Base-by-base conservation (phyloP, 2,113 vertebrate genomes). In the Otis tarda region DNA sequence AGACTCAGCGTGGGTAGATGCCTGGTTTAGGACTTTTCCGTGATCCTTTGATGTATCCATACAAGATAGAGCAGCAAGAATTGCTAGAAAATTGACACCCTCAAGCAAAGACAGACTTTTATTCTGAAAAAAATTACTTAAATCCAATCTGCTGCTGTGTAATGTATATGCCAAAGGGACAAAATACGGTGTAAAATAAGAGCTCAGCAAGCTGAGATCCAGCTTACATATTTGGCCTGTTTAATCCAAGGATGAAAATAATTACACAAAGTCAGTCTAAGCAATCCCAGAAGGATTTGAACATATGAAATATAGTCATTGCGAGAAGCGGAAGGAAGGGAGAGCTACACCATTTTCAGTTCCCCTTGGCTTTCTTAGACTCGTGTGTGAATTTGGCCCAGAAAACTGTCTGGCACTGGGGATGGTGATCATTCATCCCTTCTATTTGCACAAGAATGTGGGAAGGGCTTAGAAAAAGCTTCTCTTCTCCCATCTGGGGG, bases 371-470 rank as follows among this genome's bases (percentile, higher is more conserved):
- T 94, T 93, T 87, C 89, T 95, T 91, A 82, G 2, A 5, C 50
- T 92, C 19, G 7, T 94, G 83, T 89, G 67, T 94, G 91, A 94
- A 80, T 94, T 94, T 96, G 96, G 87, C 93, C 93, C 95, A 95
- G 91, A 82, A 95, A 96, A 85, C 37, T 91, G 78, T 96, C 91
- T 96, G 94, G 94, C 93, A 77, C 47, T 69, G 41, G 55, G 37
- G 31, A 79, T 67, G 52, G 93, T 80, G 87, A 96, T 96, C 94
- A 96, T 84, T 96, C 95, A 95, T 94, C 83, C 89, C 77, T 95
- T 79, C 74, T 94, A 94, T 95, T 97, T 95, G 83, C 89, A 94
- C 74, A 96, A 87, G 93, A 97, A 96, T 97, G 93, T 93, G 93
- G 84, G 95, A 95, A 91, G 70, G 87, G 94, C 93, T 92, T 94